Conservation (phyloP, 2,888 invertebrate species). For the Andrena praecox region DNA sequence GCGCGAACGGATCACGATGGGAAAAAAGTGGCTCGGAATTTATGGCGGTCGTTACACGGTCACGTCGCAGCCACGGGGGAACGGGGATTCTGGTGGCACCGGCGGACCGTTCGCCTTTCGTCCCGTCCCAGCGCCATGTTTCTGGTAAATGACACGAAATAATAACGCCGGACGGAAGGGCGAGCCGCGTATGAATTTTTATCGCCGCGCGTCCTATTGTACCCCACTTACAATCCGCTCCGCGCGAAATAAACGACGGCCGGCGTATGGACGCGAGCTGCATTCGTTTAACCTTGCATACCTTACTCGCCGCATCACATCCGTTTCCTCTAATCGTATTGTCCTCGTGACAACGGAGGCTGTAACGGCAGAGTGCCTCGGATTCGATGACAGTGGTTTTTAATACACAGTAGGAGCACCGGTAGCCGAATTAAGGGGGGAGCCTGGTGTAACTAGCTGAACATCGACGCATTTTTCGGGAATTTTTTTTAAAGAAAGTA, state of each 20-base stretch:
- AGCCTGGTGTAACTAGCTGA: no score
- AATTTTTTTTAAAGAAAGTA: no score
- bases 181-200: constrained; percentile 53
- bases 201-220: constrained; percentile 50
- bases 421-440: no score
- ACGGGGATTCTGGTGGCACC: constrained; percentile 31
- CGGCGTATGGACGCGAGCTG: constrained; percentile 29
- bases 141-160: constrained; percentile 56
- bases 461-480: no score
- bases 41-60: constrained; percentile 39
- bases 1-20: constrained; percentile 37
- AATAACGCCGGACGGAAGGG: constrained; percentile 49
- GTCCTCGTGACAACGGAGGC: no score
- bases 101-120: constrained; percentile 40
- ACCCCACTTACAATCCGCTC: constrained; percentile 31
- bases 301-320: background rate
- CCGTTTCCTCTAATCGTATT: constrained; percentile 13
- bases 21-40: constrained; percentile 18
- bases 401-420: no score
- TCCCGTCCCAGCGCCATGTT: constrained; percentile 36
- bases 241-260: constrained; percentile 32
- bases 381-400: background rate
- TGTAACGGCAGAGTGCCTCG: background rate
- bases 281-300: constrained; percentile 24
- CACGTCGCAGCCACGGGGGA: constrained; percentile 8